phyloP scores from a whole-genome alignment of 2,797 vertebrate species.

The Coilia nasus region DNA sequence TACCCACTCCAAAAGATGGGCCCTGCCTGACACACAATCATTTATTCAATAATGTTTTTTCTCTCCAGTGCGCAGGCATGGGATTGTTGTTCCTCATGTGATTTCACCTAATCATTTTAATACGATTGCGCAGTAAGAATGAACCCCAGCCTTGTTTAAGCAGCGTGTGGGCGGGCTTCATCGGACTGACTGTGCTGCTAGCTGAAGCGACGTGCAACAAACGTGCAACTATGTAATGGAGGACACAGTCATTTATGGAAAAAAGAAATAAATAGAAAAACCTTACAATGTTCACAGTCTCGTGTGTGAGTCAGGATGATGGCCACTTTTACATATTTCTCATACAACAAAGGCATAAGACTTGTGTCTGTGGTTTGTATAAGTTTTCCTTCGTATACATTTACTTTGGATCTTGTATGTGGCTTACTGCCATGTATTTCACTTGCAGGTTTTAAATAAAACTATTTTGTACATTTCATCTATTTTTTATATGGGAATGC shows the following conservation, averaged over 20 bases:
- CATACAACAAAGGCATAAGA: too few relatives aligned
- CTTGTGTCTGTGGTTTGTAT: too few relatives aligned
- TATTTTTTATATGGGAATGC: too few relatives aligned
- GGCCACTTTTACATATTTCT: too few relatives aligned
- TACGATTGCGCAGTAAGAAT: conserved; percentile 32
- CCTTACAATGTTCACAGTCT: too few relatives aligned
- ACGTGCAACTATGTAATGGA: not conserved
- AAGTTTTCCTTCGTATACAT: too few relatives aligned
- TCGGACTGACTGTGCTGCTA: not conserved
- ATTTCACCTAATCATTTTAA: conserved; percentile 46
- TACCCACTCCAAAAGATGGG: conserved; percentile 54
- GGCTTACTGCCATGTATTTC: too few relatives aligned
- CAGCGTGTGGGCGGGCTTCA: not conserved
- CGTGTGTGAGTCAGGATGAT: too few relatives aligned
- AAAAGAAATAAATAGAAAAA: too few relatives aligned
- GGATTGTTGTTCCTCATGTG: conserved; percentile 31
- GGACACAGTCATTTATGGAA: not conserved
- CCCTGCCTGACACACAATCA: conserved; percentile 51
- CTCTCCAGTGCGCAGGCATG: conserved; percentile 34
- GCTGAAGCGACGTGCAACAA: not conserved
- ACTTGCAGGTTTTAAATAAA: too few relatives aligned
- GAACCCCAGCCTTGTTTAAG: not conserved
- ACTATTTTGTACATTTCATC: too few relatives aligned
- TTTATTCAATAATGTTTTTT: conserved; percentile 54
- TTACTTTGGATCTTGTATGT: too few relatives aligned